Evolutionary conservation across 1,140 invertebrate genomes (phyloP).

Genomic region (Zaprionus gabonicus): DNA sequence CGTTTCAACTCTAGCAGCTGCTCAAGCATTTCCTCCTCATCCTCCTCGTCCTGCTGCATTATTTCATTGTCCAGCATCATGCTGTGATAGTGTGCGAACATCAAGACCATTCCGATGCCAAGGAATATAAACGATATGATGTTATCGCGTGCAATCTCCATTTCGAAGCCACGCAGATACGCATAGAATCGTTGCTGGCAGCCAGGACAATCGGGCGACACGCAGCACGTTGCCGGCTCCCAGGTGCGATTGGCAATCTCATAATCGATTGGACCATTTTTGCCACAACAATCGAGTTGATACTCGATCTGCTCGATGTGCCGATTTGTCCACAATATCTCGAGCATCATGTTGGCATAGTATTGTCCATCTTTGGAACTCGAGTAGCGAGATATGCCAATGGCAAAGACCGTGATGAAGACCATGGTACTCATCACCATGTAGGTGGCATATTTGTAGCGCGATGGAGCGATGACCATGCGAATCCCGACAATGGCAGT

Average conservation of each 20-base stretch:
- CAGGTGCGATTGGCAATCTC: constrained; percentile 44
- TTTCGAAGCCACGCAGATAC: constrained; percentile 37
- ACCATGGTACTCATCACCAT: constrained; percentile 20
- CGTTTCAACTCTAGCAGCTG: not conserved
- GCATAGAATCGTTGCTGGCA: constrained; percentile 21
- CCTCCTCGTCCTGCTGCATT: not conserved
- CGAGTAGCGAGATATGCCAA: constrained; percentile 29
- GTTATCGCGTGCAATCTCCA: constrained; percentile 65
- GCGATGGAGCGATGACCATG: constrained; percentile 12
- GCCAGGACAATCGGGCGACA: constrained; percentile 32
- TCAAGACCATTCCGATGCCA: constrained; percentile 25
- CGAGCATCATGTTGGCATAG: constrained; percentile 29
- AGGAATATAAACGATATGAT: constrained; percentile 35
- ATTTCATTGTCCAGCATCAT: constrained; percentile 7
- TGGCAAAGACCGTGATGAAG: constrained; percentile 21
- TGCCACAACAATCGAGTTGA: constrained; percentile 54
- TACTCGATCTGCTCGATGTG: constrained; percentile 29
- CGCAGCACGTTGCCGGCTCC: constrained; percentile 48
- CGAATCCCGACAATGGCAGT: constrained; percentile 45
- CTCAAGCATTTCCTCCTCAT: not conserved
- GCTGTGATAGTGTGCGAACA: constrained; percentile 12
- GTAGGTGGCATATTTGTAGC: constrained; percentile 37
- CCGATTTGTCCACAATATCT: constrained; percentile 28
- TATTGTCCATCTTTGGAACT: not conserved
- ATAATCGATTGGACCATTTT: constrained; percentile 47